These are phyloP conservation scores for Opisthograptis luteolata DNA, from an alignment of 2,888 invertebrate genomes.

Conservation along the genomic window DNA sequence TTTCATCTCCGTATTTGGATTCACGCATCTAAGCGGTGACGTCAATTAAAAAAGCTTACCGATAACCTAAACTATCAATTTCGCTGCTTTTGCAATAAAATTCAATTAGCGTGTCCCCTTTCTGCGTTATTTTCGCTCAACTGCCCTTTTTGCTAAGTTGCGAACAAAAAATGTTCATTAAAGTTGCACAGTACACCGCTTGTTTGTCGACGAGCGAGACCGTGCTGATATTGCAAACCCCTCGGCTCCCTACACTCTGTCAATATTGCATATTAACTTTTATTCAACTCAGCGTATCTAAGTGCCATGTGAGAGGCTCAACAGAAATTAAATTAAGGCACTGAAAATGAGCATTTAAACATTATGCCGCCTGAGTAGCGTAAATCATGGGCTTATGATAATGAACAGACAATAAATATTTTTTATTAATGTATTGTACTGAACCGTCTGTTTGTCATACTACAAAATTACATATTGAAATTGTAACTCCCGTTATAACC, in stretches of 20 bases:
- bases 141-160: conserved; percentile 38
- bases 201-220: conserved; percentile 46
- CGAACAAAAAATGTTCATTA: conserved; percentile 45
- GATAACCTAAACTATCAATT: neutral
- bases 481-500: no score
- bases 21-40: no score
- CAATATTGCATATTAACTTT: conserved; percentile 32
- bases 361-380: neutral
- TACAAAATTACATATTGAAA: no score
- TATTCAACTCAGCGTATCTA: conserved; percentile 22
- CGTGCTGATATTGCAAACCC: conserved; percentile 53
- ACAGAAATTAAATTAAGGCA: conserved; percentile 29
- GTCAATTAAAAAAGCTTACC: no score
- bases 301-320: conserved; percentile 27
- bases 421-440: no score
- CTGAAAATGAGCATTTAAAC: conserved; percentile 7
- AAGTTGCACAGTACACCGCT: conserved; percentile 42
- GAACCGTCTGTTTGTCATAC: no score
- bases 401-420: no score
- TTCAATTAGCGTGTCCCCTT: conserved; percentile 15
- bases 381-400: neutral
- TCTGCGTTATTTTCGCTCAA: conserved; percentile 29
- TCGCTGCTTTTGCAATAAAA: neutral
- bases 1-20: no score
- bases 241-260: conserved; percentile 34